A percentile compares a stretch with the other conserved stretches of the same genome.
These are phyloP conservation scores for Enteromius treurensis DNA, from an alignment of 2,797 vertebrate species.

Conservation along the genomic window DNA sequence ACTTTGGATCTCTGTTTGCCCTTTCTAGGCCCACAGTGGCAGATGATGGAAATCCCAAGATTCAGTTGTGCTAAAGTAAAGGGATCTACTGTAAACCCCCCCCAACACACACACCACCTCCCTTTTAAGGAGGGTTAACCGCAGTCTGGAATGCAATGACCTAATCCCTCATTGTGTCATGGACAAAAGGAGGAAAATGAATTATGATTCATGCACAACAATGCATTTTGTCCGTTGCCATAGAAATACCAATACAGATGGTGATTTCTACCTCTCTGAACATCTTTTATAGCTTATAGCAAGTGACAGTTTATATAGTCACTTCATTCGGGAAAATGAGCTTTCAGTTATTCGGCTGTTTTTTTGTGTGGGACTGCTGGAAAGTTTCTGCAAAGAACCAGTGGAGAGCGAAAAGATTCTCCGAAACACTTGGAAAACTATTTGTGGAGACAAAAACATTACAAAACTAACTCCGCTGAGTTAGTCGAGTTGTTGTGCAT, in stretches of 20 bases:
- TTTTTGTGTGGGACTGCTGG: slow-evolving; percentile 24
- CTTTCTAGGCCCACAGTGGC: slow-evolving; percentile 15
- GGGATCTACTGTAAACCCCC: slow-evolving; percentile 21
- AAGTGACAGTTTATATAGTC: slow-evolving; percentile 51
- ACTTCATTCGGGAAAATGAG: slow-evolving; percentile 40
- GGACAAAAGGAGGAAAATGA: slow-evolving; percentile 62
- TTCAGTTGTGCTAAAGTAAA: slow-evolving; percentile 35
- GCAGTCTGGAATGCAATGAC: slow-evolving; percentile 60
- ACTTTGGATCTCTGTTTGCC: not conserved
- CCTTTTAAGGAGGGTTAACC: slow-evolving; percentile 51
- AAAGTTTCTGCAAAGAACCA: slow-evolving; percentile 5
- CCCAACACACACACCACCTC: not conserved
- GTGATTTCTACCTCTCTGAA: slow-evolving; percentile 8
- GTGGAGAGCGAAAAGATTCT: slow-evolving; percentile 7
- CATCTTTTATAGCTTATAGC: slow-evolving; percentile 37
- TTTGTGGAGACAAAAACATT: not conserved
- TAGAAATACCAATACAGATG: slow-evolving; percentile 64
- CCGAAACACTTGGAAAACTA: slow-evolving; percentile 9
- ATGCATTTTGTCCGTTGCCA: slow-evolving; percentile 55
- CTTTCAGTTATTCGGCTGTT: slow-evolving; percentile 26
- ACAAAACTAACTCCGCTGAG: not conserved
- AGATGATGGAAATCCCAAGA: not conserved
- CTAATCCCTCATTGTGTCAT: slow-evolving; percentile 63
- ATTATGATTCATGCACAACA: slow-evolving; percentile 61
- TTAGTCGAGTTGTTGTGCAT: not conserved